Evolutionary conservation across 2,113 vertebrate genomes (phyloP), one percentile per base, ranked within the genome.

Genomic region (Sander vitreus): DNA sequence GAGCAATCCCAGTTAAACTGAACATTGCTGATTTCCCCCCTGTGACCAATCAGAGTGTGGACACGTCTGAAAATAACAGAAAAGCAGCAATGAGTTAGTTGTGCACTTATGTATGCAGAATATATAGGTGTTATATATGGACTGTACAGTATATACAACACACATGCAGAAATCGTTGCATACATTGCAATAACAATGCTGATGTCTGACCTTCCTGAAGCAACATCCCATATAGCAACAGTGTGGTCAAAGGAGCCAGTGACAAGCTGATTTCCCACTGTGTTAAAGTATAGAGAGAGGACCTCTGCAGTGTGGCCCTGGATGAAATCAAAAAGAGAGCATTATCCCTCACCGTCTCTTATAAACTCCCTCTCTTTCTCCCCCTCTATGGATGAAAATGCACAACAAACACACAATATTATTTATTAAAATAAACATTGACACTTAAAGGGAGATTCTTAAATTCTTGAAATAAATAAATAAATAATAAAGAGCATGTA

Each of bases 201-300:
- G 48, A 68, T n/a, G 30, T 60, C 90, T 88, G 93, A 99, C 98
- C 97, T 97, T 92, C 97, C 96, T 64, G 96, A 96, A 67, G 89
- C 90, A 88, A 97, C 93, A n/a, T 99, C 97, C 98, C 98, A 99
- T 30, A 99, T 92, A 21, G 72, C 91, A 39, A 96, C 97, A 0
- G 96, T 97, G 69, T 98, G 96, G 91, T 99, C 98, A 81, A 98
- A 98, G 45, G 98, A 99, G 58, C 97, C 97, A 0, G 97, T 99
- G 91, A 98, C 95, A 65, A 99, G 95, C 67, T 95, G 96, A 78
- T 94, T 94, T 68, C 98, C 98, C 4, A 88, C 88, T 0, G 96
- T 97, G 93, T 97, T 97, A 85, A 99, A 99, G 64, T 96, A 96
- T 80, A 99, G 80, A 1, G 94, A 94, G 81, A 99, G 96, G 54